Evolutionary conservation across 2,113 vertebrate genomes (phyloP).

Genomic region (Parus major): DNA sequence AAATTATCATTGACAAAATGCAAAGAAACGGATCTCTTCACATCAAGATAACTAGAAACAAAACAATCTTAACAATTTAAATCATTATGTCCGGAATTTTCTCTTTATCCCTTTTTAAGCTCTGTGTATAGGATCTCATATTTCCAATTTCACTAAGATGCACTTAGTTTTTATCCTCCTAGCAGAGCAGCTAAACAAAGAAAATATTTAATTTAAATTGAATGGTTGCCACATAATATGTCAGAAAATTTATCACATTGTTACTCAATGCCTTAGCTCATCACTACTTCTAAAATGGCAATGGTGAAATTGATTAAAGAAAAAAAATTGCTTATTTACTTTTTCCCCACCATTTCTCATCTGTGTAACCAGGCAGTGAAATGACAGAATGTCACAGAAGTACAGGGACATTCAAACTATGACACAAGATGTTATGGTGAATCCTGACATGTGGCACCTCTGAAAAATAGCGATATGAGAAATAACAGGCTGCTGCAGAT

Average conservation of each 20-base stretch:
- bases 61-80: not conserved
- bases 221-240: not conserved
- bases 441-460: not conserved
- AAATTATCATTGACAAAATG: not conserved
- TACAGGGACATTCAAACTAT: not conserved
- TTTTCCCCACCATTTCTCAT: not conserved
- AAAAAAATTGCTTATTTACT: not conserved
- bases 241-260: not conserved
- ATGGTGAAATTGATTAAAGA: not conserved
- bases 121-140: not conserved
- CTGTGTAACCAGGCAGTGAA: not conserved
- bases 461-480: not conserved
- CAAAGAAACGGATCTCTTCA: not conserved
- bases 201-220: not conserved
- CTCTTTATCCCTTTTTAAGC: not conserved
- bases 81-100: not conserved
- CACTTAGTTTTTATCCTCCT: not conserved
- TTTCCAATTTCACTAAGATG: not conserved
- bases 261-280: not conserved
- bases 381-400: not conserved
- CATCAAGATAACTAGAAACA: not conserved
- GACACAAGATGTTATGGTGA: not conserved
- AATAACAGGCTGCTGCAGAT: not conserved
- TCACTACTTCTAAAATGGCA: not conserved
- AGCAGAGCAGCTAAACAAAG: not conserved